Percentiles rank a stretch among this genome's conserved stretches.
These are phyloP conservation scores for Actinemys pallida DNA, from an alignment of 2,113 vertebrate species.

Conservation along the genomic window DNA sequence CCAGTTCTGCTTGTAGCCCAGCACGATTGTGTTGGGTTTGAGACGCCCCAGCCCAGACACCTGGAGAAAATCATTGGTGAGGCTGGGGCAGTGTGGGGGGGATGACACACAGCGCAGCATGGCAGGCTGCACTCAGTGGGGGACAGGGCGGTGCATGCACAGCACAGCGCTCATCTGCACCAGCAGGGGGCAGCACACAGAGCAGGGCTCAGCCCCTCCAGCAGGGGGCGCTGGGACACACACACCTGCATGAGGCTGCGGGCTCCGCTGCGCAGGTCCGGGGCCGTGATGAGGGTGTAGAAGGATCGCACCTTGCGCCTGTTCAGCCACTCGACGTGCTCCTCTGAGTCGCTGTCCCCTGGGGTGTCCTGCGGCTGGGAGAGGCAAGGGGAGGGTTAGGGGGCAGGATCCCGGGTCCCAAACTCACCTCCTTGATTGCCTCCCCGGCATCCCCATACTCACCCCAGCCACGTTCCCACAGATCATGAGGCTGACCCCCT, in stretches of 20 bases:
- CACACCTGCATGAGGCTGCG: slow-evolving; percentile 80
- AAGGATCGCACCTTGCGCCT: slow-evolving; percentile 79
- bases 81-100: background rate
- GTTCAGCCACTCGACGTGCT: slow-evolving; percentile 79
- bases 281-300: slow-evolving; percentile 71
- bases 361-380: background rate
- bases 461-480: slow-evolving; percentile 82
- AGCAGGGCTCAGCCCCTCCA: background rate
- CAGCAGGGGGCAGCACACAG: background rate
- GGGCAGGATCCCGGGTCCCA: too few relatives aligned
- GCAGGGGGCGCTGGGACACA: too few relatives aligned
- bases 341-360: background rate
- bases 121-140: too few relatives aligned
- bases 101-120: background rate
- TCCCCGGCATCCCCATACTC: background rate
- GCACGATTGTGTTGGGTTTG: slow-evolving; percentile 81
- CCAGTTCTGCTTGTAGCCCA: slow-evolving; percentile 85
- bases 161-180: background rate
- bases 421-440: too few relatives aligned
- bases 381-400: background rate
- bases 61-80: slow-evolving; percentile 40
- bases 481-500: slow-evolving; percentile 83
- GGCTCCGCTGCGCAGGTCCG: slow-evolving; percentile 71
- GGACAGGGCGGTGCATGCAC: background rate
- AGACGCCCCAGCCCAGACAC: slow-evolving; percentile 81